Evolutionary conservation across 2,888 invertebrate species (phyloP), one percentile per base, ranked within the genome.

Genomic region (Ormyrus thymus): DNA sequence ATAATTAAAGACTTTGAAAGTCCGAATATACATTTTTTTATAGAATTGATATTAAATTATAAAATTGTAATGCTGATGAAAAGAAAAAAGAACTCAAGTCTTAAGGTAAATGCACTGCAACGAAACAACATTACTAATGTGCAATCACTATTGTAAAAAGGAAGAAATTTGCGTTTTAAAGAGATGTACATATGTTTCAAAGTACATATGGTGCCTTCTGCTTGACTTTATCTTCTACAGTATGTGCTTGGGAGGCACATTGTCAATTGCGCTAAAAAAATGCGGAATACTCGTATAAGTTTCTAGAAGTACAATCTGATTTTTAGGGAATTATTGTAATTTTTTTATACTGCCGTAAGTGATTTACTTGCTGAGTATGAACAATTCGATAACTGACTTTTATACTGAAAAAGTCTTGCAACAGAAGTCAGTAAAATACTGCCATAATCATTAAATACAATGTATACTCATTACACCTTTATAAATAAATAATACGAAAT

Each of bases 391-490:
- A 70, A 77, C 29, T 86, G 86, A 86, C 86, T 88, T 88, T 88
- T 86, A 58, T 88, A 88, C 85, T 83, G 87, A 87, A 87, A 85
- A 86, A 87, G 85, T 86, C 85, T 85, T 83, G 84, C 85, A 85
- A 85, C 86, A 88, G 86, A 86, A 85, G 86, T 85, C 86, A 84
- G 84, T 87, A 85, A 86, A 82, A 84, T 88, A 89, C 89, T 88
- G 87, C 87, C 89, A 86, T 89, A 88, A 88, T 86, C 83, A 85
- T 86, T 81, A 85, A 84, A 85, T 84, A 84, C 84, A 84, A 86
- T 87, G 88, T 88, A 88, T 88, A 87, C 85, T 85, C 87, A 84
- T 83, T 85, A 86, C 86, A 88, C 85, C 88, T 88, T 88, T 88
- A 88, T 88, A 88, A 88, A 88, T 88, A 88, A 88, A 88, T 76